phyloP scores from a whole-genome alignment of 2,113 vertebrate genomes.

The Psilopogon haemacephalus region DNA sequence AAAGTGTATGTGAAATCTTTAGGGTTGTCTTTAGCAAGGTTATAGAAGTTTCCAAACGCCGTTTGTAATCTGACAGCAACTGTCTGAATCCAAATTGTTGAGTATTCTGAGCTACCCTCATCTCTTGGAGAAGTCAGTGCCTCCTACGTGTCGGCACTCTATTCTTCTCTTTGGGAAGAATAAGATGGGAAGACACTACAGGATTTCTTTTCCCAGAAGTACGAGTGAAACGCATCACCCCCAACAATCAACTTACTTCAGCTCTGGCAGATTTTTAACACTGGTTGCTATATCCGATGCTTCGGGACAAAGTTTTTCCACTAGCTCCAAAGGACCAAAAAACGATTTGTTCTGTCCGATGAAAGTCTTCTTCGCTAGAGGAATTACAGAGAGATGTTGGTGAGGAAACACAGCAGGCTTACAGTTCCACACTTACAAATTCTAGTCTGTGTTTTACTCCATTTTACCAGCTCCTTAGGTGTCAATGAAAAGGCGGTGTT shows the following conservation, averaged over 20 bases:
- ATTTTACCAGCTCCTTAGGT: background rate
- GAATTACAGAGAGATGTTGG: slow-evolving; percentile 34
- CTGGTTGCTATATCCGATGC: slow-evolving; percentile 91
- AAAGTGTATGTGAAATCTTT: background rate
- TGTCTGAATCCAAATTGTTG: background rate
- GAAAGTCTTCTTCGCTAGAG: slow-evolving; percentile 92
- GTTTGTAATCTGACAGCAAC: background rate
- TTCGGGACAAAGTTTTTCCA: slow-evolving; percentile 96
- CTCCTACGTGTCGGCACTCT: background rate
- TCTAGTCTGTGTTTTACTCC: background rate
- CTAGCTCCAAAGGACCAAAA: slow-evolving; percentile 94
- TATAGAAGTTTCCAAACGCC: background rate
- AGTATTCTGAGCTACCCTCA: background rate
- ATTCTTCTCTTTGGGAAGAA: background rate
- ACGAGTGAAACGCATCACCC: background rate
- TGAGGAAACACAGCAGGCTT: background rate
- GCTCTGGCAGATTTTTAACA: slow-evolving; percentile 92
- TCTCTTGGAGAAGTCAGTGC: background rate
- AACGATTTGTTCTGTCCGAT: slow-evolving; percentile 96
- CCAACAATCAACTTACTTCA: slow-evolving; percentile 83
- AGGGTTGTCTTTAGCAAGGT: background rate
- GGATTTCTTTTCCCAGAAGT: background rate
- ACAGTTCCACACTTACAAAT: background rate
- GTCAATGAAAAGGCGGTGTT: background rate
- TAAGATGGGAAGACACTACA: background rate